Conservation (phyloP, 2,888 invertebrate genomes). For the Dendrolimus houi region DNA sequence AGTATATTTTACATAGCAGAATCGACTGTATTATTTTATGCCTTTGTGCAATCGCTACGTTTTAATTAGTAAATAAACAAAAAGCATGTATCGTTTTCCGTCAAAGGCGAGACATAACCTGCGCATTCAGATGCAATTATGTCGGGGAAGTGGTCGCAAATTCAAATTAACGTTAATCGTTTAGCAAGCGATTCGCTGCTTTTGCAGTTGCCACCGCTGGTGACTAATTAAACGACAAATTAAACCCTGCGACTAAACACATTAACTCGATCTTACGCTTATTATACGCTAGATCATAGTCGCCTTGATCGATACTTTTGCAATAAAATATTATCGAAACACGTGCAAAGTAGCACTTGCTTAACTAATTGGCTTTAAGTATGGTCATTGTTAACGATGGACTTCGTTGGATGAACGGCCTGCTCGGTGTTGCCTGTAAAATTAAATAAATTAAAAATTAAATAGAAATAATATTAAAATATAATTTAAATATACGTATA, state of each 20-base stretch:
- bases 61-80: no score
- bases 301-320: not conserved
- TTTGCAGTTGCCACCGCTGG: not conserved
- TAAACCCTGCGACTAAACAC: constrained; percentile 9
- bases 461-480: no score
- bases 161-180: not conserved
- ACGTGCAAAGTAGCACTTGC: not conserved
- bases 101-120: no score
- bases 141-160: not conserved
- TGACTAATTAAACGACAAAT: constrained; percentile 23
- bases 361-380: not conserved
- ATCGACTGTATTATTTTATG: no score
- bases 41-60: no score
- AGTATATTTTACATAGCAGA: no score
- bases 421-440: no score
- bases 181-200: not conserved
- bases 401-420: no score
- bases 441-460: no score
- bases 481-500: no score
- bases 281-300: constrained; percentile 6
- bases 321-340: not conserved
- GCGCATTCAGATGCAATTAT: not conserved
- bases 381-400: no score
- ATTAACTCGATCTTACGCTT: constrained; percentile 10
- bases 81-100: no score